A percentile compares a stretch with the other conserved stretches of the same genome.
Evolutionary conservation across 1,140 invertebrate genomes (phyloP).

Genomic region (Drosophila biarmipes): DNA sequence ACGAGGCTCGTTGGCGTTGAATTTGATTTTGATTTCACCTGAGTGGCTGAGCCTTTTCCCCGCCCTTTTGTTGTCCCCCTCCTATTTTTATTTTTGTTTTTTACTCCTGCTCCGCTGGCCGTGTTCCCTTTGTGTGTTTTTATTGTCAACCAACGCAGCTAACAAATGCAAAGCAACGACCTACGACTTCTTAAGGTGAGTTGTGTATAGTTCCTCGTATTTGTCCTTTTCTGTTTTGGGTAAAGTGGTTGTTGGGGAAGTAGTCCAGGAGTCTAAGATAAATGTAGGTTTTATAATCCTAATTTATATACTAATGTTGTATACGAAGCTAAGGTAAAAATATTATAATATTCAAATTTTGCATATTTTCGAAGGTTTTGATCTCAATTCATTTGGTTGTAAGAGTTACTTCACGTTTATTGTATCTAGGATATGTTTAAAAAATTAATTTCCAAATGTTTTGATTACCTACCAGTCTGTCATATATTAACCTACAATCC

Average conservation of each 20-base stretch:
- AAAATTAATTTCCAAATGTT: too few species aligned
- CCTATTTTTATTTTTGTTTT: conserved; percentile 26
- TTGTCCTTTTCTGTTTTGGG: conserved; percentile 16
- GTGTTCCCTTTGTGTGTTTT: conserved; percentile 27
- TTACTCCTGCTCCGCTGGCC: conserved; percentile 11
- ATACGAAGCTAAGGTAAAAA: too few species aligned
- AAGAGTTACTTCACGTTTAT: too few species aligned
- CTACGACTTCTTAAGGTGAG: conserved; percentile 62
- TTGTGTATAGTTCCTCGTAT: conserved; percentile 1
- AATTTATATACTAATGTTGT: too few species aligned
- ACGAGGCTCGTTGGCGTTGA: conserved; percentile 64
- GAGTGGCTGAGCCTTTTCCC: conserved; percentile 59
- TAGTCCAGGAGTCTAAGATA: too few species aligned
- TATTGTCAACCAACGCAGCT: conserved; percentile 66
- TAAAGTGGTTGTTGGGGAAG: not conserved
- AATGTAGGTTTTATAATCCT: too few species aligned
- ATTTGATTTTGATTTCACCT: conserved; percentile 84
- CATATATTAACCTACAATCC: too few species aligned
- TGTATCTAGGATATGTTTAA: too few species aligned
- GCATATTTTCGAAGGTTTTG: too few species aligned
- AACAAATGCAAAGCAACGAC: conserved; percentile 61
- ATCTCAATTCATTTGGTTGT: too few species aligned
- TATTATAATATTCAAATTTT: too few species aligned
- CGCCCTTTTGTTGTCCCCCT: conserved; percentile 14
- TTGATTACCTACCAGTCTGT: too few species aligned